These are phyloP conservation scores for Gymnobelideus leadbeateri DNA, from an alignment of 2,113 vertebrate species.

Conservation along the genomic window DNA sequence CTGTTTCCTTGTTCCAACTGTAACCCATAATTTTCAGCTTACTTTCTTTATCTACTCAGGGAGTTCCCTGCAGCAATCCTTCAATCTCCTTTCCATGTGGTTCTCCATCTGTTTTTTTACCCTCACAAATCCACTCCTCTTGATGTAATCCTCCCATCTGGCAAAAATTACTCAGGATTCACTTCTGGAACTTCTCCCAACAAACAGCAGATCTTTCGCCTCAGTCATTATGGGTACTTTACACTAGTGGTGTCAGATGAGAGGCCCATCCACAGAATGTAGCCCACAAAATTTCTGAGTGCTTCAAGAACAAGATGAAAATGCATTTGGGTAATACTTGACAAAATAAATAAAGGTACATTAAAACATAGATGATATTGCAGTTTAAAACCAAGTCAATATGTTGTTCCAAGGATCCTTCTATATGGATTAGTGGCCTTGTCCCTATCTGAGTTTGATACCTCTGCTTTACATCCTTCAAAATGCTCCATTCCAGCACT, in stretches of 20 bases:
- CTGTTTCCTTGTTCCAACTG: background rate
- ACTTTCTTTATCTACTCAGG: background rate
- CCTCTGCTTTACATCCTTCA: background rate
- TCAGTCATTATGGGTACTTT: background rate
- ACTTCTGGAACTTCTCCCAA: background rate
- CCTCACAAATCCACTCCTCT: background rate
- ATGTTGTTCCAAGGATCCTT: background rate
- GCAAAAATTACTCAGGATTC: background rate
- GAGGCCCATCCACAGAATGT: background rate
- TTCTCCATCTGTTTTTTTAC: background rate
- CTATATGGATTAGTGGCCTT: background rate
- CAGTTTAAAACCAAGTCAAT: background rate
- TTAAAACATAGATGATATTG: background rate
- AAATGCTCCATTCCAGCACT: background rate
- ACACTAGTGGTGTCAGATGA: background rate
- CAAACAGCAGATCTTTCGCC: background rate
- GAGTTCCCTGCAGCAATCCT: background rate
- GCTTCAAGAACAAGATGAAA: background rate
- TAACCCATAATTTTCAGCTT: background rate
- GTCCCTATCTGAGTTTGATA: background rate
- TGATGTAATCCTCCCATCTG: background rate
- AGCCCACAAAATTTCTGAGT: background rate
- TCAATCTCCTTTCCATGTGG: background rate
- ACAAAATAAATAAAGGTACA: background rate
- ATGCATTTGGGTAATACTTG: background rate